Base-by-base conservation (phyloP, 2,888 invertebrate genomes). In the Leptothorax acervorum region DNA sequence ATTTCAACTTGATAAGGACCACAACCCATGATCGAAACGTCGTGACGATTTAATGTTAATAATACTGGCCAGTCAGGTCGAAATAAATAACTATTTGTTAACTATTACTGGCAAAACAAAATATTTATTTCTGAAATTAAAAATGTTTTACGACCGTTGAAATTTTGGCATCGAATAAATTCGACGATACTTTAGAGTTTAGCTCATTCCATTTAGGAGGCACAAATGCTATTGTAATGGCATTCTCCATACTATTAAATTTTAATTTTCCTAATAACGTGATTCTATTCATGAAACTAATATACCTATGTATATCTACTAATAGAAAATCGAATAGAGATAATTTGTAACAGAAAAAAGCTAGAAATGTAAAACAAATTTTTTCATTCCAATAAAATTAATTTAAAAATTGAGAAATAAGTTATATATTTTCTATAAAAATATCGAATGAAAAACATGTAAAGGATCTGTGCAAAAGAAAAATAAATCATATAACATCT, bases 71-170 rank as follows among this genome's bases (percentile, higher is more conserved):
- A 23, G 23, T 23, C 23, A 23, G 23, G 23, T 23, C 23, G 23
- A 23, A 23, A 23, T 23, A 23, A 23, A 23, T 23, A 23, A 23
- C 23, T 23, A 23, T 23, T 23, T 23, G 23, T 23, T 23, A 23
- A 23, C 23, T 23, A 23, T 23, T 23, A 23, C 23, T 23, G 23
- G 23, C 23, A 0, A 23, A 23, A 23, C 23, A 23, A 23, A 23
- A 23, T 23, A 23, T 23, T 23, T 23, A 23, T 23, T 23, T 23
- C 23, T 23, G 18, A 63, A 23, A 9, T 53, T 39, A 35, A 12
- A 48, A 73, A 83, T 82, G 55, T 65, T 82, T 60, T 39, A 53
- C 28, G 28, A 11, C n/a, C 68, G 28, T 70, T 39, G 23, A 12
- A 42, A 55, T 55, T 71, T 51, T 55, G 68, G 28, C 48, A 48